A percentile compares a stretch with the other conserved stretches of the same genome.
Evolutionary conservation across 2,888 invertebrate species (phyloP).

Genomic region (Nephrotoma flavescens): DNA sequence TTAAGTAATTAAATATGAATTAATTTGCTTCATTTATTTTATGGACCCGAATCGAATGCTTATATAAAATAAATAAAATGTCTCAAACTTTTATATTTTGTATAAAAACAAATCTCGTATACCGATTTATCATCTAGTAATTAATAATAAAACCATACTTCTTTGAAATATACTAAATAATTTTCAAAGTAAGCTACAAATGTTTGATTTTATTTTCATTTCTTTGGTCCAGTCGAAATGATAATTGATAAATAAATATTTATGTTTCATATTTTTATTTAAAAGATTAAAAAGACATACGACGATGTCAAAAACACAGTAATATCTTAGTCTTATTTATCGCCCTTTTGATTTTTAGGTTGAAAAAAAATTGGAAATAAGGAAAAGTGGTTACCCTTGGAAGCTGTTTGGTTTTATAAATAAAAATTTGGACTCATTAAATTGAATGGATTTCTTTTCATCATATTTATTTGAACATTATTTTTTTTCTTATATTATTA

Average conservation of each 20-base stretch:
- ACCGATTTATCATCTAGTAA: not conserved
- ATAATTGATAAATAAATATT: not conserved
- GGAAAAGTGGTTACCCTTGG: not conserved
- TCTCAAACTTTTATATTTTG: not conserved
- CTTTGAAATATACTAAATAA: not conserved
- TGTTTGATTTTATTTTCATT: not conserved
- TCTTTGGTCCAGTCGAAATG: not conserved
- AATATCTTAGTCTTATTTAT: not conserved
- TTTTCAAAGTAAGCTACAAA: not conserved
- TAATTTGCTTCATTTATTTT: not conserved
- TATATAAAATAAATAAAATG: not conserved
- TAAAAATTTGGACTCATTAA: not conserved
- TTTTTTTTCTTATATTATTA: not conserved
- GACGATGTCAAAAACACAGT: not conserved
- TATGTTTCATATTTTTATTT: not conserved
- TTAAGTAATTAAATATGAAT: not conserved
- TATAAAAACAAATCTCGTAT: not conserved
- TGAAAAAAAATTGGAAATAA: not conserved
- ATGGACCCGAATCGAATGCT: not conserved
- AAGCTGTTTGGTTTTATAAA: not conserved
- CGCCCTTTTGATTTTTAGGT: not conserved
- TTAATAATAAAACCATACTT: not conserved
- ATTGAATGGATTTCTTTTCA: not conserved
- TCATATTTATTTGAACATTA: not conserved
- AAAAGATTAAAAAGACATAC: not conserved